Conservation (phyloP, 2,888 invertebrate genomes). For the Stenichneumon culpator region DNA sequence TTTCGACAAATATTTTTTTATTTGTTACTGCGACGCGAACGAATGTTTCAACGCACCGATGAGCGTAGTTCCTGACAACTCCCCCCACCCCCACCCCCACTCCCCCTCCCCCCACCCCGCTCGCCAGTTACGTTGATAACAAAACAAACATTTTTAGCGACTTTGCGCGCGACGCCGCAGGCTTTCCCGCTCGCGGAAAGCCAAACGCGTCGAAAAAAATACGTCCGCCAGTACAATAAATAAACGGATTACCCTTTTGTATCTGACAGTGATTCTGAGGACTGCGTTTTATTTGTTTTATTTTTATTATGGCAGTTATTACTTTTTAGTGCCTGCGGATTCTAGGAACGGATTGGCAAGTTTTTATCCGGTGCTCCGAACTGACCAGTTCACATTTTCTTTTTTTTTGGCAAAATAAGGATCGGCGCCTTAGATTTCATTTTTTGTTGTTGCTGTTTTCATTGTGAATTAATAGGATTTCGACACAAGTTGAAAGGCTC, state of each 20-base stretch:
- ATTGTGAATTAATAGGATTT: constrained; percentile 6
- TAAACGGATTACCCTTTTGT: constrained; percentile 53
- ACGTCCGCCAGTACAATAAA: constrained; percentile 45
- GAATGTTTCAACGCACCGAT: constrained; percentile 40
- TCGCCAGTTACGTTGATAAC: constrained; percentile 9
- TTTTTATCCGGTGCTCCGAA: neutral
- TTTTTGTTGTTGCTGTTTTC: neutral
- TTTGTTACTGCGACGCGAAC: constrained; percentile 16
- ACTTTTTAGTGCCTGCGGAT: constrained; percentile 18
- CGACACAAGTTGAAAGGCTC: neutral
- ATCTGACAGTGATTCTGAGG: constrained; percentile 5
- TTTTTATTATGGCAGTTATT: constrained; percentile 42
- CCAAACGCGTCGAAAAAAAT: constrained; percentile 39
- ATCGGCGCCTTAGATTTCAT: neutral
- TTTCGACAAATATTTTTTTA: constrained; percentile 46
- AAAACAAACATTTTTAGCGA: constrained; percentile 57
- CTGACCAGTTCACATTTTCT: neutral
- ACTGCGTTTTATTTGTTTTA: neutral
- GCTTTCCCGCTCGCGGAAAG: neutral
- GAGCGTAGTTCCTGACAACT: neutral
- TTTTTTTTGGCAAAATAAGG: neutral
- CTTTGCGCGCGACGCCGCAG: constrained; percentile 8
- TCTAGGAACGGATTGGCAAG: neutral
- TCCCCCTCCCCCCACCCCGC: constrained; percentile 16
- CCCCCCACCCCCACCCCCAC: too few species aligned